Evolutionary conservation across 2,888 invertebrate species (phyloP).

Genomic region (Aethes cnicana): DNA sequence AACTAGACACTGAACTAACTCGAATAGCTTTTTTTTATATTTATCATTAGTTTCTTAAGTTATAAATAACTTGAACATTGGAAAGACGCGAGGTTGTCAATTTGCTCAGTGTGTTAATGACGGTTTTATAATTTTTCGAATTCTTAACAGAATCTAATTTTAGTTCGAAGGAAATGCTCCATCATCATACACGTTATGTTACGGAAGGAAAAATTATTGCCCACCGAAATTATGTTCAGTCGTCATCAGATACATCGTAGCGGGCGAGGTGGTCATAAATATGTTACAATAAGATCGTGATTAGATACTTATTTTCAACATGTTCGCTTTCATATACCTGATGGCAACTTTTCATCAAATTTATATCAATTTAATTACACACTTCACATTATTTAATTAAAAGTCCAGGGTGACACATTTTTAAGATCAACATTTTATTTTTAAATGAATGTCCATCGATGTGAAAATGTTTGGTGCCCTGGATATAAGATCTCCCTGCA

Average conservation of each 20-base stretch:
- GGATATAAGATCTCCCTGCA: conserved; percentile 45
- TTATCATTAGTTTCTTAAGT: conserved; percentile 51
- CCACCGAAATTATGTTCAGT: conserved; percentile 47
- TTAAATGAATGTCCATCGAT: not conserved
- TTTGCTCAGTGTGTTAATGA: conserved; percentile 49
- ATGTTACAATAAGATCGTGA: too few species aligned
- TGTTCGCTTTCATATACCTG: too few species aligned
- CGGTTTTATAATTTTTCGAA: conserved; percentile 27
- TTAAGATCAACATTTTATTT: too few species aligned
- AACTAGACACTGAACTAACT: conserved; percentile 59
- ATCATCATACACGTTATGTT: conserved; percentile 8
- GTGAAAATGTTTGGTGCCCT: conserved; percentile 10
- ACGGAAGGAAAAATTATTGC: conserved; percentile 32
- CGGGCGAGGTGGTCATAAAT: too few species aligned
- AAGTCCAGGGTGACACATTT: too few species aligned
- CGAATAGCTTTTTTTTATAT: conserved; percentile 63
- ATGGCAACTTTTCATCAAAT: too few species aligned
- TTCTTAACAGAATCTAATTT: not conserved
- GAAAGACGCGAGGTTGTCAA: conserved; percentile 50
- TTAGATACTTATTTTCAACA: too few species aligned
- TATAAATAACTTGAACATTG: conserved; percentile 43
- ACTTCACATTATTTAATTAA: too few species aligned
- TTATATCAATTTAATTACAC: too few species aligned
- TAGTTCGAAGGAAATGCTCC: conserved; percentile 7
- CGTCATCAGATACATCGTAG: too few species aligned